Evolutionary conservation across 1,140 invertebrate genomes (phyloP), one percentile per base, ranked within the genome.

Genomic region (Euwallacea fornicatus): DNA sequence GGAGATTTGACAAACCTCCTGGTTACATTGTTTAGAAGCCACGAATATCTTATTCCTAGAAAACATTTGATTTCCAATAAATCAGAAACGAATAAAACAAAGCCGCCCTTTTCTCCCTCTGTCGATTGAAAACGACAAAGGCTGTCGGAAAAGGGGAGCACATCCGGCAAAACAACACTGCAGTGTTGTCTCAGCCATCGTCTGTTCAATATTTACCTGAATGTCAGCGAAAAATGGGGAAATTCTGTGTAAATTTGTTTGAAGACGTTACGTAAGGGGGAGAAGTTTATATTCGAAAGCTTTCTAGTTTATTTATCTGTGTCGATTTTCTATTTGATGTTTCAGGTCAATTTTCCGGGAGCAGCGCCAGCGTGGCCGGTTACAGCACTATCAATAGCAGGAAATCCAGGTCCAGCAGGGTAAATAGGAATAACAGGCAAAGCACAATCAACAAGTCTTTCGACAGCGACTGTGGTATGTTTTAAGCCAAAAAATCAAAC

Each of bases 361-460:
- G 85, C 74, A 86, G 85, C 73, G 83, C 86, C 76, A 76, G 78
- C 78, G 78, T 86, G 80, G 84, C 85, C 7, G 85, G 85, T 0
- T 84, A 84, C 65, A 87, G 85, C 56, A 88, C 87, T 6, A 70
- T 87, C 42, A 87, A 87, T 75, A 82, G 85, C 2, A 84, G 85
- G 77, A 83, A 85, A 74, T 83, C 82, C 2, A 81, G 83, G 60
- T 68, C 65, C 42, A 79, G 81, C 13, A 81, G 83, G 66, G 42
- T 47, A 15, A 78, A 81, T 62, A 80, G 83, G 21, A 83, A 83
- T 71, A 83, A 84, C 71, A 81, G 84, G 72, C 84, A 86, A 74
- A 87, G 85, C 65, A 84, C 84, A 3, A 81, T 86, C 77, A 85
- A 85, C 11, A 87, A 87, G 79, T 78, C 78, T 7, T 77, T 80